Conservation (phyloP, 2,888 invertebrate genomes). For the Andrena hattorfiana region DNA sequence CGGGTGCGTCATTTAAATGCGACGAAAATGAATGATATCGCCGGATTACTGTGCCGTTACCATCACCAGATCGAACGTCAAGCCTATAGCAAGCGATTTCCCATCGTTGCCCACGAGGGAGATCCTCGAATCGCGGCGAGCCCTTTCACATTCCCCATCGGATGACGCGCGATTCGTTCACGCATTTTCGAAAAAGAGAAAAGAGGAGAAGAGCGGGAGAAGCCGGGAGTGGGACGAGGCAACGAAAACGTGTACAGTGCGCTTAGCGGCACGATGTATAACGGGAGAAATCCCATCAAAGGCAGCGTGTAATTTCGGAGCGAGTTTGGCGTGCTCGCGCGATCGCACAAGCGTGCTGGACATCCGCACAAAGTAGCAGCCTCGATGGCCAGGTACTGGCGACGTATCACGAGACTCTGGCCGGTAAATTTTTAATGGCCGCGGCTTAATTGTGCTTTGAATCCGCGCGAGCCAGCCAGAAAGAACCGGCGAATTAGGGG, state of each 20-base stretch:
- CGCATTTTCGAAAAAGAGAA: slow-evolving; percentile 28
- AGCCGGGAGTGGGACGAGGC: slow-evolving; percentile 7
- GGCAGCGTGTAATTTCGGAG: slow-evolving; percentile 63
- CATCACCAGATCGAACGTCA: background rate
- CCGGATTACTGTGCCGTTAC: no score
- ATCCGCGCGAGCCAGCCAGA: slow-evolving; percentile 62
- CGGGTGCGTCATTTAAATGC: background rate
- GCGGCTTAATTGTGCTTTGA: slow-evolving; percentile 80
- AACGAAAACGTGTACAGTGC: slow-evolving; percentile 44
- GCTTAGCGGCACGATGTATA: slow-evolving; percentile 42
- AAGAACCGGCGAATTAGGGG: slow-evolving; percentile 54
- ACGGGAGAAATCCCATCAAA: slow-evolving; percentile 67
- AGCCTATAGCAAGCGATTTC: background rate
- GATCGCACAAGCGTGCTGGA: slow-evolving; percentile 33
- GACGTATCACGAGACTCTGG: slow-evolving; percentile 66
- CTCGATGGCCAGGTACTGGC: slow-evolving; percentile 50
- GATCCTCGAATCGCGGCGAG: background rate
- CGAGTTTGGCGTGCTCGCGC: slow-evolving; percentile 9
- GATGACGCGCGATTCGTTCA: slow-evolving; percentile 16
- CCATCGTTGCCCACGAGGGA: background rate
- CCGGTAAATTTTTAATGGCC: slow-evolving; percentile 79
- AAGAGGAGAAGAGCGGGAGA: background rate
- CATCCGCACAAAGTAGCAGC: slow-evolving; percentile 65
- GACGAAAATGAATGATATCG: no score
- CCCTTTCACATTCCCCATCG: background rate